phyloP scores from a whole-genome alignment of 2,888 invertebrate species.

The Liopterus haemorrhoidalis region DNA sequence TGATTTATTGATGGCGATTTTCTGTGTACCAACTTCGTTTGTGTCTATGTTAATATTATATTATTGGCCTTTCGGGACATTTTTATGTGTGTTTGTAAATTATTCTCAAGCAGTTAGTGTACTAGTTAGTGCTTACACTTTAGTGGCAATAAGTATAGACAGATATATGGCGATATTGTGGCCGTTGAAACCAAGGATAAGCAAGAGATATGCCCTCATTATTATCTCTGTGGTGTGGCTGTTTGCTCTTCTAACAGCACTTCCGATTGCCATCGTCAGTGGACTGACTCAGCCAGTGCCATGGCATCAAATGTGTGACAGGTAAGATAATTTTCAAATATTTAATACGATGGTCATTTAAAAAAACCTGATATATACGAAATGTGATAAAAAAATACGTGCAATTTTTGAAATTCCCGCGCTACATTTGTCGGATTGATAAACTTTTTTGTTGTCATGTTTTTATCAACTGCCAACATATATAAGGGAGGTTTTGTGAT shows the following conservation, averaged over 20 bases:
- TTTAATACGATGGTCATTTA: no score
- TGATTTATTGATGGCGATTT: constrained; percentile 82
- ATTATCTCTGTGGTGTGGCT: constrained; percentile 69
- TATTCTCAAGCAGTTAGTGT: constrained; percentile 77
- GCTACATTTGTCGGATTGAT: no score
- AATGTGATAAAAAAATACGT: no score
- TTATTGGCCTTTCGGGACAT: constrained; percentile 83
- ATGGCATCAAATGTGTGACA: constrained; percentile 59
- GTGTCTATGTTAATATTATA: constrained; percentile 71
- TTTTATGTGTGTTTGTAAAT: constrained; percentile 77
- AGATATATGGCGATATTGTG: constrained; percentile 87
- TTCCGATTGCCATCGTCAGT: constrained; percentile 76
- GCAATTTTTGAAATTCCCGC: no score
- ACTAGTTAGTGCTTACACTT: constrained; percentile 80
- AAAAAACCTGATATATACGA: no score
- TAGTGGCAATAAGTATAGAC: constrained; percentile 86
- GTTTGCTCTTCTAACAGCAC: constrained; percentile 69
- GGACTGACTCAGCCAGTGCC: constrained; percentile 55
- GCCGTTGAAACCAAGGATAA: constrained; percentile 75
- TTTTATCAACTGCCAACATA: no score
- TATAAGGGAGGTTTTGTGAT: no score
- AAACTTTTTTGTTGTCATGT: no score
- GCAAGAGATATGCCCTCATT: constrained; percentile 63
- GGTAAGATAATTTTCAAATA: constrained; percentile 59
- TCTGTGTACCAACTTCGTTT: constrained; percentile 88